Conservation (phyloP, 2,797 vertebrate genomes). For the Alca torda region DNA sequence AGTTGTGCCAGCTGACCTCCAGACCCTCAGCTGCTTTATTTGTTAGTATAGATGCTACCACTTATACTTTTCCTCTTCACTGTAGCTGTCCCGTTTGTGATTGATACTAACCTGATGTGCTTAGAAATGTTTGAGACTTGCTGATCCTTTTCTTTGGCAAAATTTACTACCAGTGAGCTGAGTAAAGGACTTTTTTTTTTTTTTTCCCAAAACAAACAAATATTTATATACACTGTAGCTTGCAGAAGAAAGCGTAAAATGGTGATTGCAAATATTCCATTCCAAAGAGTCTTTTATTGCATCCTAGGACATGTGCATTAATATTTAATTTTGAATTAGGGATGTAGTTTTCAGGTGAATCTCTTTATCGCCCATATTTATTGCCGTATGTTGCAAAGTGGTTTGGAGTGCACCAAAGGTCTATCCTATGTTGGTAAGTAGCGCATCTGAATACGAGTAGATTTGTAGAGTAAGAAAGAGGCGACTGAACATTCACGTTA, state of each 20-base stretch:
- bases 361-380: neutral
- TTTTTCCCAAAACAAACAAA: neutral
- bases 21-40: neutral
- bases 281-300: neutral
- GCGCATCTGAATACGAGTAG: neutral
- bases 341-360: neutral
- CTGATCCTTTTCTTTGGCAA: neutral
- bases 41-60: neutral
- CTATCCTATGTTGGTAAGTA: neutral
- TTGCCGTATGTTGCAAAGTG: neutral
- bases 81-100: neutral
- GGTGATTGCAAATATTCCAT: neutral
- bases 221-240: neutral
- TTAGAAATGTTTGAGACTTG: neutral
- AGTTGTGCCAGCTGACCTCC: neutral
- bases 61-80: neutral
- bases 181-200: neutral
- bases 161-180: neutral
- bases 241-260: neutral
- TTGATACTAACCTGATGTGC: neutral
- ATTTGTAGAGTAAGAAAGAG: neutral
- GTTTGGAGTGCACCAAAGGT: neutral
- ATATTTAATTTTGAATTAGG: neutral
- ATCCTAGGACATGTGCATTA: neutral
- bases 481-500: neutral